Evolutionary conservation across 2,113 vertebrate genomes (phyloP).

Genomic region (Hyperoodon ampullatus): DNA sequence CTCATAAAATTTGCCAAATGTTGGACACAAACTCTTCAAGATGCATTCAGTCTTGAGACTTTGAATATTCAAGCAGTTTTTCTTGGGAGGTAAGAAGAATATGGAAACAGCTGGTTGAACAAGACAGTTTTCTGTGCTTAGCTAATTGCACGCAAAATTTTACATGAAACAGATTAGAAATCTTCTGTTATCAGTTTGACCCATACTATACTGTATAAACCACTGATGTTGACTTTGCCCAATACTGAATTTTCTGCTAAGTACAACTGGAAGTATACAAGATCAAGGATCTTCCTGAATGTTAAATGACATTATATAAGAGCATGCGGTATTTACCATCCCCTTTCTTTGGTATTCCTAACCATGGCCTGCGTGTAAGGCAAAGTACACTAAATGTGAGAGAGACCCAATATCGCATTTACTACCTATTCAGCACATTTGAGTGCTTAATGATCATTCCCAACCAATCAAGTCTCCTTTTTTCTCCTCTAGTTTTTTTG

Average conservation of each 20-base stretch:
- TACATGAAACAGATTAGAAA: background rate
- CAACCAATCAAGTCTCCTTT: background rate
- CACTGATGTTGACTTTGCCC: background rate
- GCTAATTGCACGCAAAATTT: background rate
- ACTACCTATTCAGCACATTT: background rate
- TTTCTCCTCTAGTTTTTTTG: background rate
- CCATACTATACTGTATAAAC: background rate
- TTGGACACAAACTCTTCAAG: background rate
- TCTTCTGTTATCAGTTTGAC: background rate
- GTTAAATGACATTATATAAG: background rate
- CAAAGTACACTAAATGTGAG: background rate
- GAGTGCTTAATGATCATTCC: background rate
- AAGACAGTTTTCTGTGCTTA: background rate
- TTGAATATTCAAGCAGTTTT: constrained; percentile 37
- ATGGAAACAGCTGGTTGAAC: background rate
- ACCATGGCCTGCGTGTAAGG: background rate
- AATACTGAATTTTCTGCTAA: background rate
- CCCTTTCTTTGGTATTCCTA: background rate
- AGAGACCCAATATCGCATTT: background rate
- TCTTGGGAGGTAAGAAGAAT: background rate
- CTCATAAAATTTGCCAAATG: constrained; percentile 45
- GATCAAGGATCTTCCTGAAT: background rate
- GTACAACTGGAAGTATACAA: background rate
- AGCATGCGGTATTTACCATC: background rate
- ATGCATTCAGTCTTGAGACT: constrained; percentile 21